Percentiles rank a stretch among this genome's conserved stretches.
Evolutionary conservation across 2,888 invertebrate species (phyloP).

Genomic region (Leptopterna dolabrata): DNA sequence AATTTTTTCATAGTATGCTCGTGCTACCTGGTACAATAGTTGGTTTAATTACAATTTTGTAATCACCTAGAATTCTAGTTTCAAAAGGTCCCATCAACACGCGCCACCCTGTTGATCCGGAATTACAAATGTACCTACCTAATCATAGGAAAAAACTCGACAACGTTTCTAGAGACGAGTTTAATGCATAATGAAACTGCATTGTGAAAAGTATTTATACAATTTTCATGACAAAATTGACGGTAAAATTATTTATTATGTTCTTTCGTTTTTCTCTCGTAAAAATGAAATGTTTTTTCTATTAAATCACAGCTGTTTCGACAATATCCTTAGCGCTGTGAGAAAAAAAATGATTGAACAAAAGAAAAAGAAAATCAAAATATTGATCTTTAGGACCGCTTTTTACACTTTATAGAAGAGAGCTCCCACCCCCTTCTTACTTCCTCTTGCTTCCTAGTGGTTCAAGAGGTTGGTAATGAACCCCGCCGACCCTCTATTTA

Average conservation of each 20-base stretch:
- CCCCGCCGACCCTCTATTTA: slow-evolving; percentile 40
- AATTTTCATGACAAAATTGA: neutral
- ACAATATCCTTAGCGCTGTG: slow-evolving; percentile 59
- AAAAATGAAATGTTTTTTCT: slow-evolving; percentile 10
- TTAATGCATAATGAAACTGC: neutral
- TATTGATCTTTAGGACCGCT: slow-evolving; percentile 37
- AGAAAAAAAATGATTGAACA: slow-evolving; percentile 12
- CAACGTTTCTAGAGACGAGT: neutral
- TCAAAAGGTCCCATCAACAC: neutral
- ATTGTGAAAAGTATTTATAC: neutral
- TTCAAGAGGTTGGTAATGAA: neutral
- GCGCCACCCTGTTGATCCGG: no score
- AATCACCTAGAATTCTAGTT: no score
- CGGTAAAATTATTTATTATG: neutral
- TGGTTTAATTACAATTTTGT: no score
- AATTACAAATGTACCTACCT: neutral
- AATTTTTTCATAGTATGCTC: no score
- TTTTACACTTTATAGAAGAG: slow-evolving; percentile 14
- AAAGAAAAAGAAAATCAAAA: neutral
- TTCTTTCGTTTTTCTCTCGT: neutral
- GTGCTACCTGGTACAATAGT: no score
- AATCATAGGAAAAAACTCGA: neutral
- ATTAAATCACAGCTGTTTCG: slow-evolving; percentile 58
- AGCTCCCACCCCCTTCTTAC: slow-evolving; percentile 17
- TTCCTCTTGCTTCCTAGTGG: neutral